A percentile compares a stretch with the other conserved stretches of the same genome.
These are phyloP conservation scores for Petrocephalus microphthalmus DNA, from an alignment of 2,113 vertebrate species.

Conservation along the genomic window DNA sequence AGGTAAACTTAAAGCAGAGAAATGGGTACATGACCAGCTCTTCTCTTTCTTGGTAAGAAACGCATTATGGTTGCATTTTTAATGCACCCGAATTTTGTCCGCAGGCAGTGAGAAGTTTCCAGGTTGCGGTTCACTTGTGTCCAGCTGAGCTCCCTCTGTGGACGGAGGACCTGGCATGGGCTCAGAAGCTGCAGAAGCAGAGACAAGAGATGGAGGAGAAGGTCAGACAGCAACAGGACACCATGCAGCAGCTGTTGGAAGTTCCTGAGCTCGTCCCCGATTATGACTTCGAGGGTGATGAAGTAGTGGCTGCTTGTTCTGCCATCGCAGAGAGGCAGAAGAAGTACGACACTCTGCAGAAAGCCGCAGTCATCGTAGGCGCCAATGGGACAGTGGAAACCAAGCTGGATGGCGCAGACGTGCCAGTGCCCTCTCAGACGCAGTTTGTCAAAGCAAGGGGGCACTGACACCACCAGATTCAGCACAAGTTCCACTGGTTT, in stretches of 20 bases:
- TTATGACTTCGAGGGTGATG: constrained; percentile 93
- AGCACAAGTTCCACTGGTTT: neutral
- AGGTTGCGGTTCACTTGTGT: constrained; percentile 78
- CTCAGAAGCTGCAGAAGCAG: constrained; percentile 64
- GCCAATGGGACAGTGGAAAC: constrained; percentile 68
- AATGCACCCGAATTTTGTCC: neutral
- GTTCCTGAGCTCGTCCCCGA: constrained; percentile 74
- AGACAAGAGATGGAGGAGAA: constrained; percentile 55
- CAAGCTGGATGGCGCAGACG: constrained; percentile 46
- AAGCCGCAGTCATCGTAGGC: constrained; percentile 64
- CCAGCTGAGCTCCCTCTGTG: constrained; percentile 77
- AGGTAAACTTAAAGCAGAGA: neutral
- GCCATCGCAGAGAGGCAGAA: constrained; percentile 81
- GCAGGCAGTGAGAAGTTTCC: constrained; percentile 87
- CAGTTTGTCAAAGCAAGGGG: constrained; percentile 75
- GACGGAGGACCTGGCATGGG: constrained; percentile 90
- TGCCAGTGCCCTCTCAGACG: constrained; percentile 49
- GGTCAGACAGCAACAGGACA: constrained; percentile 49
- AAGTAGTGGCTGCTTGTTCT: constrained; percentile 85
- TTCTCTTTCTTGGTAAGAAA: neutral
- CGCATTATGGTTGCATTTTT: neutral
- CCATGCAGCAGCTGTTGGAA: constrained; percentile 40
- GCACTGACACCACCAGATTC: constrained; percentile 34
- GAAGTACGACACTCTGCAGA: constrained; percentile 59
- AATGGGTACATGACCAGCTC: neutral